phyloP scores from a whole-genome alignment of 2,113 vertebrate genomes.

The Platysteira castanea region DNA sequence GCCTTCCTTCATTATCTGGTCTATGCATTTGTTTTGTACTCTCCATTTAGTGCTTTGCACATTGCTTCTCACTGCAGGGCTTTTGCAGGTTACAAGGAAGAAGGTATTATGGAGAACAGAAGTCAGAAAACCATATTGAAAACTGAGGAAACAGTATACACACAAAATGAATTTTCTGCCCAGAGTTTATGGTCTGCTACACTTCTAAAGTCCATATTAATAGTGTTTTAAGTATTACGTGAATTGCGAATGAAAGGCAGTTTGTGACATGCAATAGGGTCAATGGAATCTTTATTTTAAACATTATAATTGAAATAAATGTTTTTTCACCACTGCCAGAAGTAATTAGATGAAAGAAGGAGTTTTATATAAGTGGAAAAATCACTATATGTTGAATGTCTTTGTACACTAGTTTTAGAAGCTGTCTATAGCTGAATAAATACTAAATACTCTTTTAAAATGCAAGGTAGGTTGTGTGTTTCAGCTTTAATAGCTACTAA shows the following conservation, averaged over 20 bases:
- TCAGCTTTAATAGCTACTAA: slow-evolving; percentile 53
- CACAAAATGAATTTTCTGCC: neutral
- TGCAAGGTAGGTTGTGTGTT: neutral
- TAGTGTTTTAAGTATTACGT: neutral
- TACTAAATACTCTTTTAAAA: slow-evolving; percentile 28
- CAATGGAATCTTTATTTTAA: neutral
- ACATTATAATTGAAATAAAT: neutral
- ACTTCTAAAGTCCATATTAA: neutral
- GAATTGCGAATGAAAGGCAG: neutral
- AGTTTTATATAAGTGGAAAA: neutral
- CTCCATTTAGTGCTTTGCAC: neutral
- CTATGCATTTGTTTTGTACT: neutral
- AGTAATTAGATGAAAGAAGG: neutral
- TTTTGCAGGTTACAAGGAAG: neutral
- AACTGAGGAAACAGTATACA: neutral
- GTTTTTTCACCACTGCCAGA: neutral
- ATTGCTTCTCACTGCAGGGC: neutral
- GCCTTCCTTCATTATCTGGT: neutral
- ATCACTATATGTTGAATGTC: neutral
- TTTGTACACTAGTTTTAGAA: neutral
- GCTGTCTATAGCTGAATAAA: slow-evolving; percentile 11
- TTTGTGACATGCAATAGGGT: neutral
- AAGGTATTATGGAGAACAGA: neutral
- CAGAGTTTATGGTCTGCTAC: neutral
- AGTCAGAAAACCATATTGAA: neutral